Evolutionary conservation across 2,113 vertebrate genomes (phyloP).

Genomic region (Erythrocercus mccallii): DNA sequence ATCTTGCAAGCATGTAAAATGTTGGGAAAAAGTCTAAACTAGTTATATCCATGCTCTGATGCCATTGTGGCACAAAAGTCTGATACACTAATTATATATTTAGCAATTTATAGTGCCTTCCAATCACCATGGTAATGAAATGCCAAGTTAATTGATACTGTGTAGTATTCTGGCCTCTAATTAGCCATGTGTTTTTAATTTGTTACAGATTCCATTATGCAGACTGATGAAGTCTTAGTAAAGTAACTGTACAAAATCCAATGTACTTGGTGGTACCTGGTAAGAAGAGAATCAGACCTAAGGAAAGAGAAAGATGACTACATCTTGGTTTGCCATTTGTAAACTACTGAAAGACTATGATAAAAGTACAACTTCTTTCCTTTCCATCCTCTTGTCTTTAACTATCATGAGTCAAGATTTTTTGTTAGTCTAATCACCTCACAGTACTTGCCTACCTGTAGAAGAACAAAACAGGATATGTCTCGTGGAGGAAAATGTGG

Average conservation of each 20-base stretch:
- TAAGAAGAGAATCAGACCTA: background rate
- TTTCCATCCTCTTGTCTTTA: background rate
- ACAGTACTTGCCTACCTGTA: background rate
- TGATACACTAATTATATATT: constrained; percentile 24
- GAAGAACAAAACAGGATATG: background rate
- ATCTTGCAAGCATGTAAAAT: background rate
- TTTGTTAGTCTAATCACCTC: background rate
- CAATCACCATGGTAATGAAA: constrained; percentile 40
- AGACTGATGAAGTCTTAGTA: background rate
- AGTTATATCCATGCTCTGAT: background rate
- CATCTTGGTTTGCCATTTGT: background rate
- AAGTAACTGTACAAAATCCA: background rate
- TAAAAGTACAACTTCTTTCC: background rate
- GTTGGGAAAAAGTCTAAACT: background rate
- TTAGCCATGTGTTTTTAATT: constrained; percentile 12
- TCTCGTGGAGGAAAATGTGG: background rate
- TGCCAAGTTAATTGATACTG: background rate
- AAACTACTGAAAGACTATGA: background rate
- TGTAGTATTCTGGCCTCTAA: background rate
- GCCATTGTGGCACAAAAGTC: background rate
- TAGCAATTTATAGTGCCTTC: constrained; percentile 13
- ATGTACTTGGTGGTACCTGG: background rate
- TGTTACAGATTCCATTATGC: background rate
- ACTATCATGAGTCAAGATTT: background rate
- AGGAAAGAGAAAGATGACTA: background rate